Evolutionary conservation across 2,113 vertebrate species (phyloP).

Genomic region (Entosphenus tridentatus): DNA sequence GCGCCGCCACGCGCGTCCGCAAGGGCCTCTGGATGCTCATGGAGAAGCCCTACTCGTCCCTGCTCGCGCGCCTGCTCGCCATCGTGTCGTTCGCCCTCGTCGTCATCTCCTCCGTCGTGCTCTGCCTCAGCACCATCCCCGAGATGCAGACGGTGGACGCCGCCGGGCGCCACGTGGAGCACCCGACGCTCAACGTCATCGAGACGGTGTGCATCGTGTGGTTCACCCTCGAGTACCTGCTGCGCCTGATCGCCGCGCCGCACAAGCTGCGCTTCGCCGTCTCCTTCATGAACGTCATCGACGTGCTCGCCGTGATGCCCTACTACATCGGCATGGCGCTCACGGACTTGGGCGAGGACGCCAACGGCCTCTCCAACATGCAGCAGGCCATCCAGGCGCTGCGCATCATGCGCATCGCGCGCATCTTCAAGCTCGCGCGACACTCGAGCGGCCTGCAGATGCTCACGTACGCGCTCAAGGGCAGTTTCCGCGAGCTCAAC

Average conservation of each 20-base stretch:
- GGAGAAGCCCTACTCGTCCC: constrained; percentile 79
- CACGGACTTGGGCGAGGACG: constrained; percentile 47
- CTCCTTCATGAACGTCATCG: constrained; percentile 81
- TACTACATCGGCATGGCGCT: constrained; percentile 71
- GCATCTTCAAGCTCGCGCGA: constrained; percentile 80
- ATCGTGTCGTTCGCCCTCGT: constrained; percentile 70
- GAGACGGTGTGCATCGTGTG: constrained; percentile 77
- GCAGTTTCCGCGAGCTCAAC: constrained; percentile 75
- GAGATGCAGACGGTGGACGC: constrained; percentile 57
- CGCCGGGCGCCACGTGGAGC: constrained; percentile 52
- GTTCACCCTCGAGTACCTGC: constrained; percentile 72
- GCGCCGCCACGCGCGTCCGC: constrained; percentile 44
- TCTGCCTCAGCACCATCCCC: constrained; percentile 82
- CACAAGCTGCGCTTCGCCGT: constrained; percentile 57
- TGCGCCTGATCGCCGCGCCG: constrained; percentile 60
- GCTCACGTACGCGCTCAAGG: constrained; percentile 68
- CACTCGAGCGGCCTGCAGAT: constrained; percentile 81
- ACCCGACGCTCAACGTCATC: constrained; percentile 60
- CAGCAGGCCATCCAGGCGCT: constrained; percentile 82
- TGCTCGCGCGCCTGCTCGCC: constrained; percentile 50
- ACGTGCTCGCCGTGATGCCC: constrained; percentile 66
- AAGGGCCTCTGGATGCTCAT: constrained; percentile 68
- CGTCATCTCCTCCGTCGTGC: constrained; percentile 57
- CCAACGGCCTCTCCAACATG: constrained; percentile 70
- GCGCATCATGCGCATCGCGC: constrained; percentile 66